Evolutionary conservation across 2,113 vertebrate species (phyloP).

Genomic region (Sciurus niger): DNA sequence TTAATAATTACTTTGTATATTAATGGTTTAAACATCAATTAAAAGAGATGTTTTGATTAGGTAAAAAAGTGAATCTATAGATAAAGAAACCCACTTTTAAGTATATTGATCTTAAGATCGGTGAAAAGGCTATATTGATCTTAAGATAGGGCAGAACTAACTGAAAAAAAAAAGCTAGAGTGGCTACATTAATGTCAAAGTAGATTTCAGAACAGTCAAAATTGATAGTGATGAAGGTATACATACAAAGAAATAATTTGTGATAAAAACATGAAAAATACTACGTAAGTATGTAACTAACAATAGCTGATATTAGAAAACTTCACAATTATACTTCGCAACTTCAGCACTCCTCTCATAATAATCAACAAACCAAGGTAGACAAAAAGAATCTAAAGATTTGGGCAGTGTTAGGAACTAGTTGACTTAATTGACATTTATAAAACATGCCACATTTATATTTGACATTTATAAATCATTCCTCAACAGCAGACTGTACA

Average conservation of each 20-base stretch:
- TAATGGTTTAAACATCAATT: not conserved
- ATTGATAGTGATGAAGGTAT: not conserved
- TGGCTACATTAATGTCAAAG: not conserved
- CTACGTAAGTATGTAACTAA: not conserved
- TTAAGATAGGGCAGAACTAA: not conserved
- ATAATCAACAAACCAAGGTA: not conserved
- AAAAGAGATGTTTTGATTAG: not conserved
- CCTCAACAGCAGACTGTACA: not conserved
- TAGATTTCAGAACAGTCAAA: not conserved
- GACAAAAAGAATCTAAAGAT: not conserved
- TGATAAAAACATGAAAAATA: not conserved
- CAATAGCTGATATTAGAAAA: conserved; percentile 5
- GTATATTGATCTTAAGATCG: not conserved
- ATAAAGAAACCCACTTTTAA: not conserved
- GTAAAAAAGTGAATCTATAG: not conserved
- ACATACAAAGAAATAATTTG: conserved; percentile 4
- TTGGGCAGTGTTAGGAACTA: not conserved
- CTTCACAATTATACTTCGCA: not conserved
- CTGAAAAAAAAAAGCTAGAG: not conserved
- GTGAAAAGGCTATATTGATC: not conserved
- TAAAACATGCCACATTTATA: not conserved
- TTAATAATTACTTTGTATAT: not conserved
- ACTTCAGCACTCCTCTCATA: not conserved
- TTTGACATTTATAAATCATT: not conserved
- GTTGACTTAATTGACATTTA: not conserved